Base-by-base conservation (phyloP, 2,797 vertebrate genomes). In the Oryzias dopingdopingensis region DNA sequence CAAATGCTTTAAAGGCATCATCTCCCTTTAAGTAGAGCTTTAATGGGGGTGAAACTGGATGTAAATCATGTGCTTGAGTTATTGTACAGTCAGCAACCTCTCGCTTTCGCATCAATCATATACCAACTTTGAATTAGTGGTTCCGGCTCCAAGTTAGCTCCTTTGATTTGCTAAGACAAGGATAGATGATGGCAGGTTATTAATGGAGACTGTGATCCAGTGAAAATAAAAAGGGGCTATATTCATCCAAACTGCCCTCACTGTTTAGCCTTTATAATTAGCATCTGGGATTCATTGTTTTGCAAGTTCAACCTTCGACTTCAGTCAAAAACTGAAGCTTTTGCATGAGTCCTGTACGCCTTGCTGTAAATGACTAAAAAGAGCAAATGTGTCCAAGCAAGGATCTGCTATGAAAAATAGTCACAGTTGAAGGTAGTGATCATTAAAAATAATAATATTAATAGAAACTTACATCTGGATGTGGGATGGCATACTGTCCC, bases 401-500 rank as follows among this genome's bases (percentile, higher is more conserved):
- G 62, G 24, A 18, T 20, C 32, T 59, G 17, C 18, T 20, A 37
- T 55, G 1, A 23, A 44, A 26, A 13, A 20, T 16, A 47, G 10
- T 52, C 14, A 43, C 10, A 47, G 22, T 13, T 48, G 32, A 24
- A 14, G 16, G 42, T 42, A 6, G 32, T 52, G 55, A 61, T 74
- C 74, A 74, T 53, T 56, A 61, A 42, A 26, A 64, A 64, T 29
- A 29, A 29, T 29, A 47, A 81, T 43, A 73, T 81, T 72, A 73
- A 74, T 29, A 29, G 26, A 76, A 86, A 98, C 96, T 99, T 94
- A 99, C 97, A 94, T 99, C 97, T 83, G 97, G 96, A 88, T 99
- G 97, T 76, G 97, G 96, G 90, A 99, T 97, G 90, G 97, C 97
- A 4, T 98, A 99, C 81, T 98, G 97, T 95, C 97, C 97, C 95